These are phyloP conservation scores for Acropora yongei DNA, from an alignment of 64 coral and sea anemone species.

Conservation along the genomic window DNA sequence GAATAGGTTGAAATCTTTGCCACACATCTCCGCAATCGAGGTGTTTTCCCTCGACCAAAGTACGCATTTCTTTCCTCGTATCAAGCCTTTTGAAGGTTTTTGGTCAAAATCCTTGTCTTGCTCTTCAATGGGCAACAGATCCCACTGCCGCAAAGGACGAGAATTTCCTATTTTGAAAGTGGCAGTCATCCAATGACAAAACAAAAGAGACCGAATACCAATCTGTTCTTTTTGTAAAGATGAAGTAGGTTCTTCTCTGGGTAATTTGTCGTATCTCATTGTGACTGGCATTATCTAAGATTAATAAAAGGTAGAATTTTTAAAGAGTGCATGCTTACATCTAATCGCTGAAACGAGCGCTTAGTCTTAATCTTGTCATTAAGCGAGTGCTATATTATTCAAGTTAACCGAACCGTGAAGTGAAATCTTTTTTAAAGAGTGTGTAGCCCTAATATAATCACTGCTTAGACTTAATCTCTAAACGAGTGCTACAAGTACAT, in stretches of 20 bases:
- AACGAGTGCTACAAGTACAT: too few relatives aligned
- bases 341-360: too few relatives aligned
- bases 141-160: constrained; percentile 53
- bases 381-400: too few relatives aligned
- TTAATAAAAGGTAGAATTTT: too few relatives aligned
- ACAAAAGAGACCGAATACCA: constrained; percentile 16
- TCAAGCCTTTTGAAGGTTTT: constrained; percentile 27
- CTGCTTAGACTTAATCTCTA: too few relatives aligned
- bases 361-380: too few relatives aligned
- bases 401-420: too few relatives aligned
- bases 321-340: too few relatives aligned
- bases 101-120: neutral
- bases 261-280: neutral
- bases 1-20: neutral
- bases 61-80: neutral
- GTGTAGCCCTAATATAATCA: too few relatives aligned
- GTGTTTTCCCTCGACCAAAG: neutral
- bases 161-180: constrained; percentile 61
- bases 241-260: neutral
- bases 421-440: too few relatives aligned
- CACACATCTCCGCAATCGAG: neutral
- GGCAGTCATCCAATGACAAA: constrained; percentile 72
- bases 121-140: constrained; percentile 37
- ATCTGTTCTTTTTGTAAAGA: neutral
- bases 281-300: neutral